Base-by-base conservation (phyloP, 2,113 vertebrate genomes). In the Acrocephalus arundinaceus region DNA sequence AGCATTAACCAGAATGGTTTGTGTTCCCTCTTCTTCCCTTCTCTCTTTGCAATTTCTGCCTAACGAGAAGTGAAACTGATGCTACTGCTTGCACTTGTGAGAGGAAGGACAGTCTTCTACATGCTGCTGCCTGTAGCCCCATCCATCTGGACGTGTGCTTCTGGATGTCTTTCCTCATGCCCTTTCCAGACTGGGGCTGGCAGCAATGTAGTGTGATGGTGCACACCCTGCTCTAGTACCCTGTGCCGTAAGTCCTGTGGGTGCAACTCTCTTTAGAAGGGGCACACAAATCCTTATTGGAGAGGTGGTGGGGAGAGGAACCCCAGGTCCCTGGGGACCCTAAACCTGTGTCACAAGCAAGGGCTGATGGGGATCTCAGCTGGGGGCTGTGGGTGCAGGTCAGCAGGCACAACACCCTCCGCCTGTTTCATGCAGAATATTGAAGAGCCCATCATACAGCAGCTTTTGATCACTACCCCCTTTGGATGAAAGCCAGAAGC, bases 401-500 rank as follows among this genome's bases (percentile, higher is more conserved):
- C 2, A 2, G 58, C 35, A 72, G 51, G 41, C 3, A 1, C 0
- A 0, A 68, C 70, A n/a, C 24, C 31, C 51, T 23, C 65, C 0
- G 1, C 68, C 45, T 27, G 11, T 48, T 89, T 83, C 39, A 51
- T 18, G 45, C 0, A 0, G 41, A 37, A 33, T 24, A 72, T 10
- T 58, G 84, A 85, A 89, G 55, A 72, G 45, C 39, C 82, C 31
- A 65, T 43, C 63, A 12, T 30, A 37, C 14, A 43, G 80, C 89
- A 48, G 91, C 57, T 95, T 96, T 95, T 87, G 80, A 83, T 96
- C 55, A 72, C 90, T 89, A 52, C 78, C 83, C 72, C 61, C 66
- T 93, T 94, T 97, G 95, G 95, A 91, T 8, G 49, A 73, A 49
- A 75, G 74, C 71, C 90, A 94, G 97, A 55, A 96, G 70, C 94